Percentiles rank a stretch among this genome's conserved stretches.
These are phyloP conservation scores for Cochlearius cochlearius DNA, from an alignment of 2,113 vertebrate species.

Conservation along the genomic window DNA sequence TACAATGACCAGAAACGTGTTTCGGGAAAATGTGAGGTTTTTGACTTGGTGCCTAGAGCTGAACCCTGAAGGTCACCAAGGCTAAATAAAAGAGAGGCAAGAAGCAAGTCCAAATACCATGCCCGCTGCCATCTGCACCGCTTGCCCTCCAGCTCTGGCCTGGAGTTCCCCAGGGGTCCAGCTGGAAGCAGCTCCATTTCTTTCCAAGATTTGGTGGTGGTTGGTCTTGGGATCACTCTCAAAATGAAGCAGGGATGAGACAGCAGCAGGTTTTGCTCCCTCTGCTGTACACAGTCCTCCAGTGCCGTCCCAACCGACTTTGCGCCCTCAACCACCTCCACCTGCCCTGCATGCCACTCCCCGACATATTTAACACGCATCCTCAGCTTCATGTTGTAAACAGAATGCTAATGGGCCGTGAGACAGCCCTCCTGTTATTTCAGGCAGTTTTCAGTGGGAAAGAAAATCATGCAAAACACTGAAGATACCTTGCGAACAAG, in stretches of 20 bases:
- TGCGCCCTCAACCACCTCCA: not conserved
- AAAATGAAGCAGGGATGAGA: not conserved
- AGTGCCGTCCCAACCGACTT: not conserved
- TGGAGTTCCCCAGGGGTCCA: not conserved
- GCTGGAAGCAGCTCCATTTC: not conserved
- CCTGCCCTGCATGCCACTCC: not conserved
- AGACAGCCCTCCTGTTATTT: not conserved
- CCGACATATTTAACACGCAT: not conserved
- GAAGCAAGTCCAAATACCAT: not conserved
- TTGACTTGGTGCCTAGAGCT: accelerated
- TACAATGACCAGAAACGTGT: not conserved
- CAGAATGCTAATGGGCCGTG: not conserved
- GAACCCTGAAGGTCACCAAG: not conserved
- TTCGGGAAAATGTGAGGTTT: not conserved
- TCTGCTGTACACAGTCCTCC: slow-evolving; percentile 48
- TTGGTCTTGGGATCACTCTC: not conserved
- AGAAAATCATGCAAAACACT: not conserved
- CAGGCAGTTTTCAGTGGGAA: not conserved
- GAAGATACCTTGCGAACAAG: not conserved
- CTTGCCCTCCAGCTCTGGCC: not conserved
- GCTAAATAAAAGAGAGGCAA: not conserved
- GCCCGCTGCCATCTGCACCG: accelerated
- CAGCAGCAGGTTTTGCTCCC: slow-evolving; percentile 45
- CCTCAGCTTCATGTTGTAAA: not conserved
- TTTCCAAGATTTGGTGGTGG: not conserved